phyloP scores from a whole-genome alignment of 2,113 vertebrate species.

The Catharus minimus region DNA sequence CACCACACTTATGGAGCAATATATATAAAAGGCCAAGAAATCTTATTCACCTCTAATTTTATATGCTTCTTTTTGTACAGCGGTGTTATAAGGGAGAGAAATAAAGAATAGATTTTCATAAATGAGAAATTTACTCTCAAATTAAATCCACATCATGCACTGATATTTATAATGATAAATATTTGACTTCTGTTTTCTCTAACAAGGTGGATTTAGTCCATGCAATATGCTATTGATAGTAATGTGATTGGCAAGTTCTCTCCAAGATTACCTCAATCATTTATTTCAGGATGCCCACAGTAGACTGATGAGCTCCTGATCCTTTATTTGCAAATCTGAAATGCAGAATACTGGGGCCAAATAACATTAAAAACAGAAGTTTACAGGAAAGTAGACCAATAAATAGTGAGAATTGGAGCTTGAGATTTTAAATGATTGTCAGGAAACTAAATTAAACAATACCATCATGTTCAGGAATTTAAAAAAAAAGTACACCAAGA shows the following conservation, averaged over 20 bases:
- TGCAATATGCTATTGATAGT: background rate
- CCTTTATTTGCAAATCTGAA: background rate
- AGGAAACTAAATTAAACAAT: background rate
- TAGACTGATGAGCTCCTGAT: background rate
- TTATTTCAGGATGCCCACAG: background rate
- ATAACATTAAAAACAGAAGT: background rate
- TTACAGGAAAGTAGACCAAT: background rate
- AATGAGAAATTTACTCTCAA: background rate
- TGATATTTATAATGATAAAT: slow-evolving; percentile 2
- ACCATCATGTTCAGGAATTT: background rate
- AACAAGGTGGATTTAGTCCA: background rate
- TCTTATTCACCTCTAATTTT: background rate
- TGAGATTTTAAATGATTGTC: background rate
- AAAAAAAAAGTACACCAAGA: background rate
- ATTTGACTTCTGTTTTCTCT: background rate
- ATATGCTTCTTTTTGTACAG: background rate
- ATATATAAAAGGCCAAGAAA: background rate
- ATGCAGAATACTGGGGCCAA: background rate
- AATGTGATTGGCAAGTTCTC: background rate
- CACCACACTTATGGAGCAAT: background rate
- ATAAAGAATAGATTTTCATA: background rate
- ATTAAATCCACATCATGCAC: background rate
- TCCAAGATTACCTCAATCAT: background rate
- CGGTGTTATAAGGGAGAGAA: background rate
- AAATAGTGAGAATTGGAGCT: background rate